Evolutionary conservation across 2,888 invertebrate genomes (phyloP), one percentile per base, ranked within the genome.

Genomic region (Pollenia labialis): DNA sequence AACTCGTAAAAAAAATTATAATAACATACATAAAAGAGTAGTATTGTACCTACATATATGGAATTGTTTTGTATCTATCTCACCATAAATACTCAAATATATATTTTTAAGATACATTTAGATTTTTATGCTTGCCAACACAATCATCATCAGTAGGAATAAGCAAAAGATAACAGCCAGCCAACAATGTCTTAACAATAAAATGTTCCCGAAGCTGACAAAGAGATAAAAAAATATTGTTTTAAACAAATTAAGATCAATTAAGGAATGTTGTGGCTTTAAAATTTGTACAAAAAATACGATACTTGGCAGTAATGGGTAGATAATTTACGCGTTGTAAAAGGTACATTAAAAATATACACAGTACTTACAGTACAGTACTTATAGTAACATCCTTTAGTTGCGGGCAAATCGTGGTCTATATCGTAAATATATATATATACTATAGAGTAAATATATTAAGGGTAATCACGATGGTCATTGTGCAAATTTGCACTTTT

Each of bases 231-330:
- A 9, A 42, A 62, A 62, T 18, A 32, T 62, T 18, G 1, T 62
- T 14, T 44, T 14, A 23, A 52, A 64, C 52, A 76, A 66, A 76
- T 77, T 77, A 66, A 68, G 77, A 56, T 56, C 66, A 68, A 56
- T 74, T 58, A 46, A 46, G 32, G 23, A 48, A 3, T 48, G 46
- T 40, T 40, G 62, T 16, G 60, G 40, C 60, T 75, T 52, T 1
- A 32, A 32, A 32, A 32, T 0, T 32, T 4, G 32, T 6, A 6
- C 32, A 32, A 32, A 32, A 32, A 32, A 60, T 18, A 4, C 1
- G 44, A 76, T 56, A 54, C 23, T 56, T 46, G 44, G n/a, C 44
- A 64, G 54, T 64, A 64, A 76, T 66, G 46, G 44, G 76, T 54
- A 32, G 2, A 76, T 76, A 54, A 64, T 64, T 64, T 76, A 76